Base-by-base conservation (phyloP, 2,113 vertebrate genomes). In the Lepisosteus oculatus region DNA sequence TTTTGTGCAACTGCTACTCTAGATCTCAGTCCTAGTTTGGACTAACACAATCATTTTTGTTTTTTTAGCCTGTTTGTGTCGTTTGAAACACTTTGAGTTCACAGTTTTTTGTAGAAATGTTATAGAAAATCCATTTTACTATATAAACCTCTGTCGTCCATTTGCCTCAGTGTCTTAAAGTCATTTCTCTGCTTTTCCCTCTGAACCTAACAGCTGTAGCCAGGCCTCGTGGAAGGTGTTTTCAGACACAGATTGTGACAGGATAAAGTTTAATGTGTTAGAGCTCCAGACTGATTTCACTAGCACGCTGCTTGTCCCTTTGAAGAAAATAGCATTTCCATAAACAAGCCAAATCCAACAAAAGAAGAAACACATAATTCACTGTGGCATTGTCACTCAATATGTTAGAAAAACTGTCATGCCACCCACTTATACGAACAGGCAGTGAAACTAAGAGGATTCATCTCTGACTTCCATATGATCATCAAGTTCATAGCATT, bases 401-500 rank as follows among this genome's bases (percentile, higher is more conserved):
- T 55, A 41, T 51, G 13, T 8, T 8, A 14, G n/a, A 59, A 13
- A 59, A 59, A 59, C 56, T 8, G 5, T 43, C 12, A 17, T 64
- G 54, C 65, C 64, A 17, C 15, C 17, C 69, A 15, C 61, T 66
- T 62, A 59, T 14, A 66, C 15, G 61, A 42, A 69, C 44, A 61
- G n/a, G 17, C 73, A 67, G 43, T 47, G 62, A 70, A 51, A 65
- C 68, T 44, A 54, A 66, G 43, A 8, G 42, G 42, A 66, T 61
- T 70, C 68, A 12, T 12, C 54, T 42, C 73, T 66, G 73, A 51
- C 61, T 74, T 70, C 61, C 65, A 43, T 65, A 17, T 41, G 45
- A 55, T 67, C 62, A 69, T 70, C 72, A 79, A 76, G 74, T 81
- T 69, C 55, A 70, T 14, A 51, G 70, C 63, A 70, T 79, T 69